Percentiles rank a stretch among this genome's conserved stretches.
These are phyloP conservation scores for Protonibea diacanthus DNA, from an alignment of 2,797 vertebrate genomes.

Conservation along the genomic window DNA sequence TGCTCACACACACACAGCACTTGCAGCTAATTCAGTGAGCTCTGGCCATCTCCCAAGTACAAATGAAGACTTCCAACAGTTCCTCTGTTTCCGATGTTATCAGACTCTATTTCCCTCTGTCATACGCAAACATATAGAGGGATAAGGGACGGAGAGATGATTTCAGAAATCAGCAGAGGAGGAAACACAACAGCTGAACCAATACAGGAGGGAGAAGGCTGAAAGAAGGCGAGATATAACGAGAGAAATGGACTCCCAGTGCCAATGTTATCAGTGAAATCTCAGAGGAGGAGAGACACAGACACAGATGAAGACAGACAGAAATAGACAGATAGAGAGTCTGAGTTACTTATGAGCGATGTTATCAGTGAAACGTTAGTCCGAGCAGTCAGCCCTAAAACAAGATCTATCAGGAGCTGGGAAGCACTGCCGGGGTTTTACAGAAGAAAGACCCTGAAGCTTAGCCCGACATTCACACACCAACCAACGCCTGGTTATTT, in stretches of 20 bases:
- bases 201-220: not conserved
- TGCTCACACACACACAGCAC: constrained; percentile 7
- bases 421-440: constrained; percentile 31
- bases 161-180: constrained; percentile 24
- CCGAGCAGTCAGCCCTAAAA: constrained; percentile 53
- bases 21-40: constrained; percentile 43
- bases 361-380: constrained; percentile 62
- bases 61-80: constrained; percentile 67
- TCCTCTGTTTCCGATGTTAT: constrained; percentile 66
- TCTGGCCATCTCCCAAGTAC: constrained; percentile 64
- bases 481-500: not conserved
- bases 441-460: not conserved
- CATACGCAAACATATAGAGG: not conserved
- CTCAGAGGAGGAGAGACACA: constrained; percentile 30
- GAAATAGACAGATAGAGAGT: constrained; percentile 35
- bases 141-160: not conserved
- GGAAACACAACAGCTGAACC: not conserved
- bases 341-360: constrained; percentile 51
- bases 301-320: constrained; percentile 25
- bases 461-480: constrained; percentile 5
- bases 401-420: constrained; percentile 41
- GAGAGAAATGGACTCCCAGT: constrained; percentile 12
- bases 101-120: constrained; percentile 18
- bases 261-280: constrained; percentile 33
- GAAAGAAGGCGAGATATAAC: constrained; percentile 12